phyloP scores from a whole-genome alignment of 2,113 vertebrate genomes.

The Harpagus bidentatus region DNA sequence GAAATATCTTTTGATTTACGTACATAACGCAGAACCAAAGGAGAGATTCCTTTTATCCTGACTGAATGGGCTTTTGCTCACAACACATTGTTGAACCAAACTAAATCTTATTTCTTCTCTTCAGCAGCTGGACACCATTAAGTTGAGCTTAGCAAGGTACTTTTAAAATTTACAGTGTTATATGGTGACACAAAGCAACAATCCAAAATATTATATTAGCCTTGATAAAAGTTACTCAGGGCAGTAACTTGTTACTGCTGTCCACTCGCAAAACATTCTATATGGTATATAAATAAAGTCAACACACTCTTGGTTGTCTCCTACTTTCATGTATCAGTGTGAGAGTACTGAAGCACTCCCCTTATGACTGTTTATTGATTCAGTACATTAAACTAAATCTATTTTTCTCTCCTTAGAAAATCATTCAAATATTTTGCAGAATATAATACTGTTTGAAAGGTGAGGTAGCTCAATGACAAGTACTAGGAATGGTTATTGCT shows the following conservation, averaged over 20 bases:
- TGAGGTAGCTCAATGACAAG: background rate
- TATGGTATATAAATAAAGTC: background rate
- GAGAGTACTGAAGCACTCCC: background rate
- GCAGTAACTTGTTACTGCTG: background rate
- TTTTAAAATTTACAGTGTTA: background rate
- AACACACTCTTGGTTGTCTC: background rate
- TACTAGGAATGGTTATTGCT: background rate
- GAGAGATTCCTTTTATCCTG: background rate
- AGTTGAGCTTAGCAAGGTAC: background rate
- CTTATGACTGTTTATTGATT: background rate
- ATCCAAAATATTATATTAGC: background rate
- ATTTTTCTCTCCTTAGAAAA: background rate
- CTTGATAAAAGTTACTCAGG: background rate
- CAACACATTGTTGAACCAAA: background rate
- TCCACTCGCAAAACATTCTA: background rate
- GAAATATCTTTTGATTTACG: background rate
- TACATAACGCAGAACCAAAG: background rate
- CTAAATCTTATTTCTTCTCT: background rate
- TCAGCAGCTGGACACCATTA: background rate
- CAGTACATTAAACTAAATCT: background rate
- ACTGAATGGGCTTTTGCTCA: background rate
- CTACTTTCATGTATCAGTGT: background rate
- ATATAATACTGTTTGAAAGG: background rate
- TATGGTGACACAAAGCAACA: background rate
- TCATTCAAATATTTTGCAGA: fast-evolving